Evolutionary conservation across 1,140 invertebrate species (phyloP), one percentile per base, ranked within the genome.

Genomic region (Eriocheir sinensis): DNA sequence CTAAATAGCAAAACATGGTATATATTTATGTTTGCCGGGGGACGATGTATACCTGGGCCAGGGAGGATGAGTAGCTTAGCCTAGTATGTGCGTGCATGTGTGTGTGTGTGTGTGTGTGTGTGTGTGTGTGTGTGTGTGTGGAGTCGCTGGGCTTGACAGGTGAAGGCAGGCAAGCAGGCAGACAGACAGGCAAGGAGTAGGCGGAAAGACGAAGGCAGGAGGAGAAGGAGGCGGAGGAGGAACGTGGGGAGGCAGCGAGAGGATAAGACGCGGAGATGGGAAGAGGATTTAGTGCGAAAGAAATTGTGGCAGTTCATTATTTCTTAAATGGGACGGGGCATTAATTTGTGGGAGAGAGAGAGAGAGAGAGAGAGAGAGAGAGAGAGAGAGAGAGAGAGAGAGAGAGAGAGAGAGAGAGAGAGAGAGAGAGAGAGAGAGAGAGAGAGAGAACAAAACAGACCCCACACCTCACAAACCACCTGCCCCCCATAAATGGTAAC

Each of bases 311-410:
- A 72, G 60, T 72, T 72, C 60, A 72, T 72, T 72, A 72, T 72
- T 72, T 72, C 60, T 72, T 72, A 72, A 72, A 72, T 72, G 60
- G 21, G 60, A 72, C 27, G 27, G 60, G n/a, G 60, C 60, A 72
- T 72, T 72, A 72, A 72, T 72, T 72, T 72, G 27, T 21, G 27
- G 21, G 60, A 72, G 60, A 72, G 60, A 72, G 60, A 72, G 60
- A 72, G 60, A 72, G 60, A 72, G 27, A n/a, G 60, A 72, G 27
- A n/a, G 27, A n/a, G 60, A 72, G 60, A 72, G 60, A 72, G 60
- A 72, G 60, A 72, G 60, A 72, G 60, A 72, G 60, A 72, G 60
- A 72, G 60, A 72, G 60, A 72, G 60, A 72, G 60, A 72, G 60
- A 72, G 60, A 72, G 60, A 72, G 60, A 72, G 60, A 72, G 60